phyloP scores from a whole-genome alignment of 2,888 invertebrate genomes.

The Phorcus lineatus region DNA sequence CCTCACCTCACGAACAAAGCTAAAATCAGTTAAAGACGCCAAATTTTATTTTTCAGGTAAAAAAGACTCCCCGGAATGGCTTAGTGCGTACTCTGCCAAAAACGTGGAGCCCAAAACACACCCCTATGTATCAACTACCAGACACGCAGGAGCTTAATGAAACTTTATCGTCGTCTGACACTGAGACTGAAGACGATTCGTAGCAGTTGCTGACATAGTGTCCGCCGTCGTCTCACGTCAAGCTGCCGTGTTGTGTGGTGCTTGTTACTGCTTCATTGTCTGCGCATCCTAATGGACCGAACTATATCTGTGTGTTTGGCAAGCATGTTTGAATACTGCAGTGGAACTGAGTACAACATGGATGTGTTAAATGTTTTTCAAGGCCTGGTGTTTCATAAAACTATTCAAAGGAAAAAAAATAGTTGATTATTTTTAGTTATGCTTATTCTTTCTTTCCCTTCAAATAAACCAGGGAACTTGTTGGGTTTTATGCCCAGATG shows the following conservation, averaged over 20 bases:
- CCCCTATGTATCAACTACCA: conserved; percentile 51
- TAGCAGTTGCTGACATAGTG: background rate
- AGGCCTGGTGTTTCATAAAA: too few relatives aligned
- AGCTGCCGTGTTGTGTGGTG: background rate
- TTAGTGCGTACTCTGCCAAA: conserved; percentile 53
- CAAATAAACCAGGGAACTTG: background rate
- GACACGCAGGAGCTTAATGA: conserved; percentile 57
- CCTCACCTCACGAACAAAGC: too few relatives aligned
- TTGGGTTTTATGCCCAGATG: background rate
- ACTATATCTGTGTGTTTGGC: too few relatives aligned
- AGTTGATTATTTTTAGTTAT: conserved; percentile 8
- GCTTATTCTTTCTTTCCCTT: background rate
- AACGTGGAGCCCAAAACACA: conserved; percentile 68
- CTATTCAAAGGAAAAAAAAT: too few relatives aligned
- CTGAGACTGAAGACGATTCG: conserved; percentile 57
- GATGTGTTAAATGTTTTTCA: too few relatives aligned
- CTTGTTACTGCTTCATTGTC: too few relatives aligned
- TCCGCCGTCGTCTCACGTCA: background rate
- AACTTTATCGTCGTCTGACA: conserved; percentile 62
- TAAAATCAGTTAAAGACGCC: too few relatives aligned
- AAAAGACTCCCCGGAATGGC: conserved; percentile 50
- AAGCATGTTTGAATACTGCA: too few relatives aligned
- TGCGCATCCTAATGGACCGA: too few relatives aligned
- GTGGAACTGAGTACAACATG: too few relatives aligned
- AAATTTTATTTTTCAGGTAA: too few relatives aligned